Evolutionary conservation across 1,140 invertebrate species (phyloP), one percentile per base, ranked within the genome.

Genomic region (Drosophila asahinai): DNA sequence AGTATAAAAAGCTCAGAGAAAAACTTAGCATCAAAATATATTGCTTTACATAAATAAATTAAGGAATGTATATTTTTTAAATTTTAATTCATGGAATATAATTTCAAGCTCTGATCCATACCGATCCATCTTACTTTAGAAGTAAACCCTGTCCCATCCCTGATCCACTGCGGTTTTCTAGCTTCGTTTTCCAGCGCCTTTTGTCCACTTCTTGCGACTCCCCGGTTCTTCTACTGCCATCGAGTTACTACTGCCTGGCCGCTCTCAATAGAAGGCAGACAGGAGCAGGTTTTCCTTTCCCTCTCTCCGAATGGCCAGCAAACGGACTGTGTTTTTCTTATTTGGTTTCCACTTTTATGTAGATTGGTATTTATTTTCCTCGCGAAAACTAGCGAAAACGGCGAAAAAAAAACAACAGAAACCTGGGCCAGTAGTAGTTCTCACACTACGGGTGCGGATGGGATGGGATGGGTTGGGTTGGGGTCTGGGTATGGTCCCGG

Each of bases 281-380:
- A 75, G 59, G 67, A 73, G 75, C 83, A 86, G 83, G 83, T 86
- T 86, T 83, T 70, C 55, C 66, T 80, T 54, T 36, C 47, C 55
- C 62, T 63, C 30, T 40, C 47, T 67, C 73, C 62, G 81, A 73
- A 81, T 83, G 81, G 68, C 61, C 77, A 83, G 72, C 60, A 57
- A 78, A 78, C 75, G 52, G 66, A 79, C 76, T 68, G 43, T 77
- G 81, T 90, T 90, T 89, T 84, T 89, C 67, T 79, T 89, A 90
- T 90, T 89, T 84, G 81, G 81, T 84, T 84, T 90, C 84, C 81
- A 90, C 84, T 89, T 89, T 89, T 89, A 89, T 89, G 84, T 90
- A 89, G 86, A 89, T 89, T 89, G 81, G 86, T 89, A 89, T 89
- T 89, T 89, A 90, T 89, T 90, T 89, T 90, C 86, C 78, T 76